Evolutionary conservation across 2,113 vertebrate genomes (phyloP).

Genomic region (Chamaetylas fuelleborni): DNA sequence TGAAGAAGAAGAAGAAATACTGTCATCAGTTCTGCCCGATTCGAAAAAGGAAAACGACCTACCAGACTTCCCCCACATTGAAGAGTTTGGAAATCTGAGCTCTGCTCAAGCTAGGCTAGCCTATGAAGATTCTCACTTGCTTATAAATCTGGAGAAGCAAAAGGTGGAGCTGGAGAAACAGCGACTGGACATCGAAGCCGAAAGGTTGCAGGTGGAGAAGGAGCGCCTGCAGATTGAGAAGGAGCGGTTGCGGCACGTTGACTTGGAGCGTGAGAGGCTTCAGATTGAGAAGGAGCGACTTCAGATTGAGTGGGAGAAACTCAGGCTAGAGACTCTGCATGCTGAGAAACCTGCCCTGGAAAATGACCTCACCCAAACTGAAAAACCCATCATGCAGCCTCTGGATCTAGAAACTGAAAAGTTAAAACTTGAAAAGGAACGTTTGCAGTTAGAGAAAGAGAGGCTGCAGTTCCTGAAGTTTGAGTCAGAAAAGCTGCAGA

Average conservation of each 20-base stretch:
- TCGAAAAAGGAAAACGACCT: slow-evolving; percentile 83
- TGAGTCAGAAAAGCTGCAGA: slow-evolving; percentile 88
- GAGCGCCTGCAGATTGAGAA: slow-evolving; percentile 88
- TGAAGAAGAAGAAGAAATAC: slow-evolving; percentile 89
- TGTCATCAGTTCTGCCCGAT: slow-evolving; percentile 88
- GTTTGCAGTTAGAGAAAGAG: slow-evolving; percentile 89
- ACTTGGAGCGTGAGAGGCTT: slow-evolving; percentile 84
- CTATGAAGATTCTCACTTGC: slow-evolving; percentile 80
- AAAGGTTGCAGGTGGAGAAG: slow-evolving; percentile 87
- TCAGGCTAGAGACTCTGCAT: slow-evolving; percentile 79
- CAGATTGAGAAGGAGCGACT: slow-evolving; percentile 88
- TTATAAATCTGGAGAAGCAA: slow-evolving; percentile 88
- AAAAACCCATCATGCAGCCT: slow-evolving; percentile 75
- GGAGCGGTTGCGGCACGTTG: slow-evolving; percentile 81
- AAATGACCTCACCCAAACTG: slow-evolving; percentile 70
- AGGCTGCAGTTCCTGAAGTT: slow-evolving; percentile 91
- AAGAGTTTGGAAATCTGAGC: slow-evolving; percentile 82
- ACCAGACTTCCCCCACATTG: slow-evolving; percentile 83
- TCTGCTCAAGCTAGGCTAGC: slow-evolving; percentile 80
- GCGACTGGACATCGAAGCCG: slow-evolving; percentile 84
- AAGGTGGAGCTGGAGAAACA: slow-evolving; percentile 90
- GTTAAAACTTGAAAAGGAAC: slow-evolving; percentile 89
- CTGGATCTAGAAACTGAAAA: slow-evolving; percentile 87
- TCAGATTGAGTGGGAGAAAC: slow-evolving; percentile 86
- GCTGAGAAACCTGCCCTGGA: slow-evolving; percentile 76